Conservation (phyloP, 2,113 vertebrate species). For the Ptilorrhoa leucosticta region DNA sequence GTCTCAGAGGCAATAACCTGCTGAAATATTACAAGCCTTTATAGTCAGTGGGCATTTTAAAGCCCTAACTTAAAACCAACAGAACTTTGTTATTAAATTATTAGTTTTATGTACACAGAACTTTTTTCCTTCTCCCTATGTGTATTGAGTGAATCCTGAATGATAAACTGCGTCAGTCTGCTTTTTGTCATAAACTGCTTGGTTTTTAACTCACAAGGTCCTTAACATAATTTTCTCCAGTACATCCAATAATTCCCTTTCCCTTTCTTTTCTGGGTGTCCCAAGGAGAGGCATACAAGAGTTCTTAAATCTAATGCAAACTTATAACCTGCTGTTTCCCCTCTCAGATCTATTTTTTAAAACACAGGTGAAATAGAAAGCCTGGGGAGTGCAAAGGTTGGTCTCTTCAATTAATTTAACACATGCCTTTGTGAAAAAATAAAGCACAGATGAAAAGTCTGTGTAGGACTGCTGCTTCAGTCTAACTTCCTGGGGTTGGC, state of each 20-base stretch:
- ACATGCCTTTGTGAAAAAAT: neutral
- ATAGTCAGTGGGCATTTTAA: neutral
- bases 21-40: conserved; percentile 20
- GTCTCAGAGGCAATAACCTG: conserved; percentile 21
- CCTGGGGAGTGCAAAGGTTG: neutral
- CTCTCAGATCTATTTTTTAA: neutral
- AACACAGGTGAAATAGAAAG: neutral
- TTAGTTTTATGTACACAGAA: neutral
- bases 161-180: neutral
- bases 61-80: neutral
- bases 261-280: neutral
- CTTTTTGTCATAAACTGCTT: neutral
- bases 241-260: neutral
- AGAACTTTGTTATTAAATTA: neutral
- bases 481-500: neutral
- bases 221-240: neutral
- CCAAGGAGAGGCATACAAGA: neutral
- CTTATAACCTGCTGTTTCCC: neutral
- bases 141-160: neutral
- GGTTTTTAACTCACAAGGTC: neutral
- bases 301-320: neutral
- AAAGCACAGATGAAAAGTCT: neutral
- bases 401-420: neutral
- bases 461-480: neutral
- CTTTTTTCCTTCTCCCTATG: neutral